Conservation (phyloP, 1,140 invertebrate species). For the Aphelenchoides fujianensis region DNA sequence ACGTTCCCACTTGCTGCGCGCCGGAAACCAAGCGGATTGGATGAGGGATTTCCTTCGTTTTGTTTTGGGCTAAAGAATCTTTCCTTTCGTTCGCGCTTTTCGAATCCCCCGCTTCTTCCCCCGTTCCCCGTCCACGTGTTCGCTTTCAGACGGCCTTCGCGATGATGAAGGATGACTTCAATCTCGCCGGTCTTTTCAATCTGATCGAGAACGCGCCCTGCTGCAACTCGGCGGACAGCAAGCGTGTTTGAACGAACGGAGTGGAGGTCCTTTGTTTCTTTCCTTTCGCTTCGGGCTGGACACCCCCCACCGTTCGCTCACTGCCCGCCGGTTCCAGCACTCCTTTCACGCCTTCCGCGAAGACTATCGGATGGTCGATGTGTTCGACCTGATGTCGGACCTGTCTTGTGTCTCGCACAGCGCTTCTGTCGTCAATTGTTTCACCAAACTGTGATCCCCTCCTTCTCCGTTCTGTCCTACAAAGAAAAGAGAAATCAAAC, state of each 20-base stretch:
- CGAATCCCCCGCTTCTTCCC: background rate
- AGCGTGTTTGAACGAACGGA: background rate
- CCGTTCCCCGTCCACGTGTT: background rate
- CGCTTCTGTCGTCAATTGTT: background rate
- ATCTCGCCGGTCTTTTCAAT: constrained; percentile 14
- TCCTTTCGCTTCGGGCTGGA: background rate
- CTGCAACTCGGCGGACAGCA: background rate
- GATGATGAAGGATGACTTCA: background rate
- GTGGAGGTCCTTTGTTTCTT: background rate
- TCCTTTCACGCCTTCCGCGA: background rate
- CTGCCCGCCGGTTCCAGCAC: background rate
- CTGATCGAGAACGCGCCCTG: constrained; percentile 2
- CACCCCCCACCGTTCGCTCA: background rate
- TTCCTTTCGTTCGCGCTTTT: background rate
- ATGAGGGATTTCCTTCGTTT: background rate
- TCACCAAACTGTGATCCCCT: background rate
- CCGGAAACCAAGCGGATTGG: background rate
- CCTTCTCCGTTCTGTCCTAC: background rate
- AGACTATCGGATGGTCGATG: background rate
- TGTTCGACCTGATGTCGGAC: background rate
- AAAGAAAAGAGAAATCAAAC: background rate
- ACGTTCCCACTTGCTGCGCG: background rate
- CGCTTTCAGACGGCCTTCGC: background rate
- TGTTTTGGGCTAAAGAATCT: background rate
- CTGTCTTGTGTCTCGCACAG: background rate